These are phyloP conservation scores for Camptogramma bilineatum DNA, from an alignment of 2,888 invertebrate genomes.

Conservation along the genomic window DNA sequence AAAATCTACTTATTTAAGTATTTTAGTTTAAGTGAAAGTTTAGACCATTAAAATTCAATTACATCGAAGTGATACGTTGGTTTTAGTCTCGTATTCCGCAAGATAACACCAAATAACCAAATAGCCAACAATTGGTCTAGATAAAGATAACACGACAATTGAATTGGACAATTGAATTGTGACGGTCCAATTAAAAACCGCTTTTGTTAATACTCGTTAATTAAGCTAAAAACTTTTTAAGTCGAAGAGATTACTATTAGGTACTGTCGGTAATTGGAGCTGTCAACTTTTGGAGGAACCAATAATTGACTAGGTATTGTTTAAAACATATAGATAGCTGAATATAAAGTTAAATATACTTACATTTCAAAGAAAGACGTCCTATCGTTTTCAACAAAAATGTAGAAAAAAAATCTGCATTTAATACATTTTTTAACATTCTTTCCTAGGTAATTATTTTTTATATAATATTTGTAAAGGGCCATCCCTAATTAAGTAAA, in stretches of 20 bases:
- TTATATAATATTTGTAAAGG: too few species aligned
- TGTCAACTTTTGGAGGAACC: not conserved
- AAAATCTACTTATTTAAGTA: too few species aligned
- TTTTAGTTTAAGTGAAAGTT: too few species aligned
- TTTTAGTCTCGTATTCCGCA: constrained; percentile 29
- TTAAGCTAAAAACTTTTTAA: constrained; percentile 74
- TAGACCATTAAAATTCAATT: not conserved
- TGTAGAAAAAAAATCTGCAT: too few species aligned
- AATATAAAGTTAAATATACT: not conserved
- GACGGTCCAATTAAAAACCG: constrained; percentile 77
- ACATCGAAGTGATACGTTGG: not conserved
- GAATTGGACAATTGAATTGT: constrained; percentile 73
- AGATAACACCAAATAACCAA: constrained; percentile 46
- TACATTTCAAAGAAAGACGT: too few species aligned
- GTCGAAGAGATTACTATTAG: constrained; percentile 45
- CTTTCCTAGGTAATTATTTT: too few species aligned
- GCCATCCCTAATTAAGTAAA: too few species aligned
- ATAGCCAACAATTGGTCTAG: constrained; percentile 60
- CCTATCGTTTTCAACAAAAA: too few species aligned
- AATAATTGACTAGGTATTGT: not conserved
- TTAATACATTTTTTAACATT: too few species aligned
- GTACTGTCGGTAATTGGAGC: constrained; percentile 14
- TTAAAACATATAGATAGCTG: not conserved
- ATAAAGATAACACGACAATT: constrained; percentile 68
- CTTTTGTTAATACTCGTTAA: constrained; percentile 71